These are phyloP conservation scores for Diadumene lineata DNA, from an alignment of 92 coral and sea anemone genomes.

Conservation along the genomic window DNA sequence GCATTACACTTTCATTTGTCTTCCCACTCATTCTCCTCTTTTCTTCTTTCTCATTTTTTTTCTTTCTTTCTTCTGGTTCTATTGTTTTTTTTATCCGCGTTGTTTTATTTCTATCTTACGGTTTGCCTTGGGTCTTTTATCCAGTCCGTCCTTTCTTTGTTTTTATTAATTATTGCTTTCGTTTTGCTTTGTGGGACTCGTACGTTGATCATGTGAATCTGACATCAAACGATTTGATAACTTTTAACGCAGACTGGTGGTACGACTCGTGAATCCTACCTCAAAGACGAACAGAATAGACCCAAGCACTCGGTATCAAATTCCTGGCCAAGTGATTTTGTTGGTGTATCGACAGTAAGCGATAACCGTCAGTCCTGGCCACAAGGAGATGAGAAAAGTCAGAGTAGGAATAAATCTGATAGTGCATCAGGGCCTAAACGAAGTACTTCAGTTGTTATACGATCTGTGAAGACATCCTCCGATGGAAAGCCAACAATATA, in stretches of 20 bases:
- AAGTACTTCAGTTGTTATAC: slow-evolving; percentile 65
- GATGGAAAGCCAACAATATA: slow-evolving; percentile 49
- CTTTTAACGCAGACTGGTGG: background rate
- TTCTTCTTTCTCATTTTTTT: background rate
- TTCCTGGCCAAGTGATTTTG: slow-evolving; percentile 77
- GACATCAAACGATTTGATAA: slow-evolving; percentile 6
- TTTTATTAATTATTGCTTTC: background rate
- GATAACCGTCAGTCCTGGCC: slow-evolving; percentile 77
- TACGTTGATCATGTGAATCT: background rate
- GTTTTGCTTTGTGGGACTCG: background rate
- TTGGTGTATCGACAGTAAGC: slow-evolving; percentile 44
- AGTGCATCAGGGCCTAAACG: slow-evolving; percentile 25
- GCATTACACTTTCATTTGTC: background rate
- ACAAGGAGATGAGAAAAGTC: slow-evolving; percentile 49
- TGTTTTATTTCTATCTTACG: background rate
- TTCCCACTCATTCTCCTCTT: background rate
- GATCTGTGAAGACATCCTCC: slow-evolving; percentile 44
- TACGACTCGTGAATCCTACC: slow-evolving; percentile 12
- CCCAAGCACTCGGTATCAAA: slow-evolving; percentile 68
- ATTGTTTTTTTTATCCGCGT: background rate
- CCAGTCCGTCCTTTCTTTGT: background rate
- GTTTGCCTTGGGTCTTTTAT: background rate
- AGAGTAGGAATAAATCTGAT: slow-evolving; percentile 20
- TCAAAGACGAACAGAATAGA: background rate
- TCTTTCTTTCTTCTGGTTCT: background rate